Evolutionary conservation across 2,113 vertebrate genomes (phyloP).

Genomic region (Alaudala cheleensis): DNA sequence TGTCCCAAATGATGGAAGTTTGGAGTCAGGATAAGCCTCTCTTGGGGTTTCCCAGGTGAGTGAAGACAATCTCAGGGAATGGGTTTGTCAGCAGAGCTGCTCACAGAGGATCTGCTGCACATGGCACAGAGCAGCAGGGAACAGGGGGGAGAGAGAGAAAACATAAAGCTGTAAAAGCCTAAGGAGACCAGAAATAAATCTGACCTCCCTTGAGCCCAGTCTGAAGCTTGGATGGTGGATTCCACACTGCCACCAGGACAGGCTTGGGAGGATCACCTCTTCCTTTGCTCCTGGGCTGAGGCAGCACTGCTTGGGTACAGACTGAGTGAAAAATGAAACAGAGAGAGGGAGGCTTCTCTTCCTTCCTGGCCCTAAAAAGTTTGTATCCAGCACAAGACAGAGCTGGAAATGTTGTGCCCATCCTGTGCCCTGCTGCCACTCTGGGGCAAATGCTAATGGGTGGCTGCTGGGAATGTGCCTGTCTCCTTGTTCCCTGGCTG

Average conservation of each 20-base stretch:
- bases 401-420: neutral
- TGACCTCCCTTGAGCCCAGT: neutral
- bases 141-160: neutral
- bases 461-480: slow-evolving; percentile 42
- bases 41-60: neutral
- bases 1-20: neutral
- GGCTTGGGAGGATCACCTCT: neutral
- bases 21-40: neutral
- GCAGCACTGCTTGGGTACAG: neutral
- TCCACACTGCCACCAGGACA: neutral
- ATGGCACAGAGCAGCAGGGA: neutral
- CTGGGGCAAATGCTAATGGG: slow-evolving; percentile 43
- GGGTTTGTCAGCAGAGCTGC: neutral
- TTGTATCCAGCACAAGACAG: neutral
- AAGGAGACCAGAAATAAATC: neutral
- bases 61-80: neutral
- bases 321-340: neutral
- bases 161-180: slow-evolving; percentile 12
- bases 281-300: neutral
- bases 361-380: neutral
- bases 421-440: neutral
- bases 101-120: neutral
- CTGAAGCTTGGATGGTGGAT: neutral
- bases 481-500: slow-evolving; percentile 53
- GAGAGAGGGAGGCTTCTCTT: neutral